Evolutionary conservation across 2,113 vertebrate species (phyloP).

Genomic region (Propithecus coquereli): DNA sequence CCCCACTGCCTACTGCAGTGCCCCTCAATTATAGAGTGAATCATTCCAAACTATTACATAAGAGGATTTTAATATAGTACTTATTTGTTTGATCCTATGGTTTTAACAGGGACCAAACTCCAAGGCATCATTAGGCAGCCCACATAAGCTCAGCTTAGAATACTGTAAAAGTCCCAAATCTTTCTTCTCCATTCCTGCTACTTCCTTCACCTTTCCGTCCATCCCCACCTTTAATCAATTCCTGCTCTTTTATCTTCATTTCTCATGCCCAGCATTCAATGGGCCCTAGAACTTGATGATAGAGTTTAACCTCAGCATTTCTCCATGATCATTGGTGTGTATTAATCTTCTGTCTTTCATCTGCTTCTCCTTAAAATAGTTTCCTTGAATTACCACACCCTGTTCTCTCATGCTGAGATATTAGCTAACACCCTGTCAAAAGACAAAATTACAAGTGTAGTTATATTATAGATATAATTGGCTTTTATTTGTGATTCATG

Average conservation of each 20-base stretch:
- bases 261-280: neutral
- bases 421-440: neutral
- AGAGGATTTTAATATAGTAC: slow-evolving; percentile 41
- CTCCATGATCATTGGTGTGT: neutral
- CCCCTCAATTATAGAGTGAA: slow-evolving; percentile 45
- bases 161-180: neutral
- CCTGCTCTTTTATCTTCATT: neutral
- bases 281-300: neutral
- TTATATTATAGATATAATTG: neutral
- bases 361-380: neutral
- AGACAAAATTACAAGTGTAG: neutral
- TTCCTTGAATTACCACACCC: neutral
- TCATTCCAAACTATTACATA: slow-evolving; percentile 45
- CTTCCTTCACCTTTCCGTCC: neutral
- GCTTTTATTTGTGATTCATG: neutral
- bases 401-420: neutral
- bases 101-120: neutral
- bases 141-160: neutral
- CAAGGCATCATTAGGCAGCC: neutral
- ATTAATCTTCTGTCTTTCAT: neutral
- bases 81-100: neutral
- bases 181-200: neutral
- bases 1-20: slow-evolving; percentile 5
- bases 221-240: neutral
- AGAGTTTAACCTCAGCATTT: neutral